A percentile compares a stretch with the other conserved stretches of the same genome.
Conservation (phyloP, 2,113 vertebrate species). For the Sapajus apella region DNA sequence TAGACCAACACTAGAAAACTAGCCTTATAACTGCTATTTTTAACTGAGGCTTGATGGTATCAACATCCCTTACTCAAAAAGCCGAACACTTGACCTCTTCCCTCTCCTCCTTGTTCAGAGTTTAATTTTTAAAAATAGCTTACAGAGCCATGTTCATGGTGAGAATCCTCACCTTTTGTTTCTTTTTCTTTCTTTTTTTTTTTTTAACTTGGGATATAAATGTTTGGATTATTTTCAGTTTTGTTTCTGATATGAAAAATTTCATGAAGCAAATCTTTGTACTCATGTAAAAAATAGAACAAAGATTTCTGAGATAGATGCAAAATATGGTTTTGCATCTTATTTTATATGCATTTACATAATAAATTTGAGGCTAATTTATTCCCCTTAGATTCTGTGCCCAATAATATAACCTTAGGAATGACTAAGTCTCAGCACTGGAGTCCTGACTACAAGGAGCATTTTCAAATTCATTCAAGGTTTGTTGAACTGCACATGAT, state of each 20-base stretch:
- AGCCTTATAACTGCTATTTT: background rate
- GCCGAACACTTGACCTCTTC: background rate
- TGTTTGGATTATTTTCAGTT: background rate
- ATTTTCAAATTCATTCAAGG: background rate
- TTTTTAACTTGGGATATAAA: background rate
- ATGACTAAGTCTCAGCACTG: background rate
- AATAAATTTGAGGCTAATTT: background rate
- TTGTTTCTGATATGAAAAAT: background rate
- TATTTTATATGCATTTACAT: background rate
- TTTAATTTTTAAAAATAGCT: background rate
- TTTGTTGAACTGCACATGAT: background rate
- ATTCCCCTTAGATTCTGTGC: background rate
- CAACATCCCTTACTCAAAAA: background rate
- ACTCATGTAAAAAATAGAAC: background rate
- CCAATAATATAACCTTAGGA: background rate
- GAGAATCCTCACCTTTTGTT: background rate
- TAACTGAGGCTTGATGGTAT: background rate
- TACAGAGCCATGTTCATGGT: background rate
- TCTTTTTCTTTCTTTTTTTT: background rate
- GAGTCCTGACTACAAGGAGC: background rate
- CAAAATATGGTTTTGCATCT: conserved; percentile 10
- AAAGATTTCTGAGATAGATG: background rate
- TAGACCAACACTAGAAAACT: background rate
- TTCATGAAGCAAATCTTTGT: background rate
- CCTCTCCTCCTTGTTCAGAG: background rate